Conservation (phyloP, 2,113 vertebrate genomes). For the Scytalopus superciliaris region DNA sequence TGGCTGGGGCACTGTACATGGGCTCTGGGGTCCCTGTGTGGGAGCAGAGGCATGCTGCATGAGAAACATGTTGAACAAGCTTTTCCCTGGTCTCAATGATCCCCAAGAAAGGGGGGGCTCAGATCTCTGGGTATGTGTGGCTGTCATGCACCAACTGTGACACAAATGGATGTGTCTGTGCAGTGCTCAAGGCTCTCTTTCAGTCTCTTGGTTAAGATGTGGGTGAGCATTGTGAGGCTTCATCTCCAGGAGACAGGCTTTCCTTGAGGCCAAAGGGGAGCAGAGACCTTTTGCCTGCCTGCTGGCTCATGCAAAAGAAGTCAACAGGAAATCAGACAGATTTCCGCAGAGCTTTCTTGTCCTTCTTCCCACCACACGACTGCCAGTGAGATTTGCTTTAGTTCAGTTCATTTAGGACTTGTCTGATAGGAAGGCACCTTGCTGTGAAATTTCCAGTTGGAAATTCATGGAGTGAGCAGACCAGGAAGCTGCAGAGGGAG, state of each 20-base stretch:
- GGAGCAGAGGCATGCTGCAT: not conserved
- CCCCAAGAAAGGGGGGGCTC: not conserved
- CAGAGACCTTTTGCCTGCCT: not conserved
- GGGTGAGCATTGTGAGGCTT: not conserved
- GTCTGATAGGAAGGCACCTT: not conserved
- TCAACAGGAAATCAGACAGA: not conserved
- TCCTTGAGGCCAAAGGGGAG: not conserved
- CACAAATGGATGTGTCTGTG: not conserved
- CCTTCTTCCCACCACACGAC: not conserved
- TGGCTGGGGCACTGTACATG: accelerated
- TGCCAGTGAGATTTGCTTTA: not conserved
- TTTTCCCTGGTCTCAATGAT: not conserved
- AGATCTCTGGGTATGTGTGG: not conserved
- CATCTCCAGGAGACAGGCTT: not conserved
- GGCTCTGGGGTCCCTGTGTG: accelerated
- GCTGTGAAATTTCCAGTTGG: conserved; percentile 8
- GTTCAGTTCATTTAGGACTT: conserved; percentile 13
- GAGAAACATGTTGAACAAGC: accelerated
- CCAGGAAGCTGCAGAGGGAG: not conserved
- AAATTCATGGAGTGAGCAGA: not conserved
- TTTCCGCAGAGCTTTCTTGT: not conserved
- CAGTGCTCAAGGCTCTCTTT: not conserved
- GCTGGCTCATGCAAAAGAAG: not conserved
- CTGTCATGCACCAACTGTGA: not conserved
- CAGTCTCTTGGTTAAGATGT: not conserved